Conservation (phyloP, 53 echinoderm and acorn worm genomes). For the Temnopleurus reevesii region DNA sequence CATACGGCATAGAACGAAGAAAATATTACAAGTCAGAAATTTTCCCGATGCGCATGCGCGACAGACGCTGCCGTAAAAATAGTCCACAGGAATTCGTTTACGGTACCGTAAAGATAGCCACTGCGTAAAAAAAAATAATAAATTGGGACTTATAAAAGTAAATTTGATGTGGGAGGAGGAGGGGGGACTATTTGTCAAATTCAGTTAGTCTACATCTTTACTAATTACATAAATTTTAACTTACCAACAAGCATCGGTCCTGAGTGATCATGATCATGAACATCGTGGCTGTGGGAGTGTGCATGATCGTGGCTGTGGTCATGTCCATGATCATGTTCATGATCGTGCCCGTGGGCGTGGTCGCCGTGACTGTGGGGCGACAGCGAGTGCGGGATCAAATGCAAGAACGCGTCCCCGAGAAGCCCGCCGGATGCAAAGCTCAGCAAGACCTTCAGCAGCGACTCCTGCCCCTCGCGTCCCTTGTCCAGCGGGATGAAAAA, state of each 20-base stretch:
- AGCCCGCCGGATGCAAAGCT: conserved; percentile 95
- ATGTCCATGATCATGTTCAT: conserved; percentile 66
- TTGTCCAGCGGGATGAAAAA: conserved; percentile 92
- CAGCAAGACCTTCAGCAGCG: conserved; percentile 81
- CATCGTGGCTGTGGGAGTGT: conserved; percentile 43
- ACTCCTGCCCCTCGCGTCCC: conserved; percentile 78
- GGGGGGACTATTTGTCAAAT: no score
- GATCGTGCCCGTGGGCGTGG: conserved; percentile 57
- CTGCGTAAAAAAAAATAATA: no score
- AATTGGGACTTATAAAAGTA: no score
- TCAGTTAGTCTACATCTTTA: no score
- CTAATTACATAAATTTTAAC: no score
- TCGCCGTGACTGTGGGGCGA: conserved; percentile 82
- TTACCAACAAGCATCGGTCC: conserved; percentile 69
- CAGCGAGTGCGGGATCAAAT: conserved; percentile 92
- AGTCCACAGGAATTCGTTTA: no score
- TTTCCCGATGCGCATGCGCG: no score
- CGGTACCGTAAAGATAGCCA: no score
- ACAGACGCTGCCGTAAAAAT: no score
- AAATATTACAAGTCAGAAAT: no score
- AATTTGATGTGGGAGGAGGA: no score
- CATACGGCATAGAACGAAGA: no score
- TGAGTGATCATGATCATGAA: conserved; percentile 58
- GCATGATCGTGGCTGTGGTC: conserved; percentile 69
- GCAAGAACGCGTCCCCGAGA: conserved; percentile 93